phyloP scores from a whole-genome alignment of 2,113 vertebrate species.

The Urocitellus parryii region DNA sequence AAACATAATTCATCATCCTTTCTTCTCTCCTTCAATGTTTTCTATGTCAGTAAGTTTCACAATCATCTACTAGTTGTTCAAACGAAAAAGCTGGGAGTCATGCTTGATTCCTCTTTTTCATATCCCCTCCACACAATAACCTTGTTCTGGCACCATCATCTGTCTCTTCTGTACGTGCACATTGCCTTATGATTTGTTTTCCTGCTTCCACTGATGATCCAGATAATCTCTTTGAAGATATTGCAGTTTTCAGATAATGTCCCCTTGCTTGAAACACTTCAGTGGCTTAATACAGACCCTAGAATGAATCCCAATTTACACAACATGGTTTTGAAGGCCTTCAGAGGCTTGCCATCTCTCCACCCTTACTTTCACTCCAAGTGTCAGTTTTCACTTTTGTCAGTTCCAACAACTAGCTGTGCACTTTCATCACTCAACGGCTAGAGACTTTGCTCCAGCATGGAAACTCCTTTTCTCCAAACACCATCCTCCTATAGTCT shows the following conservation, averaged over 20 bases:
- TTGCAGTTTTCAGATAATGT: neutral
- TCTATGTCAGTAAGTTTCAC: neutral
- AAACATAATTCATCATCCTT: neutral
- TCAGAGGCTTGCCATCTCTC: neutral
- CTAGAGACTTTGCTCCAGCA: neutral
- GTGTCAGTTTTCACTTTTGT: neutral
- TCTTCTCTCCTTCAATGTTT: neutral
- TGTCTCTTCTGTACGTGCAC: neutral
- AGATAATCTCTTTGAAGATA: neutral
- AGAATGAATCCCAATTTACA: neutral
- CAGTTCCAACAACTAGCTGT: neutral
- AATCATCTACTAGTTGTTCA: neutral
- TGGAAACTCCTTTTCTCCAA: neutral
- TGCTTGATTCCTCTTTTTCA: neutral
- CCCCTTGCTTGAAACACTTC: neutral
- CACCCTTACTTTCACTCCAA: neutral
- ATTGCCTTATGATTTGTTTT: neutral
- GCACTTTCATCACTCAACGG: neutral
- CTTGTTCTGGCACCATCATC: neutral
- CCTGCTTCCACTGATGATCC: neutral
- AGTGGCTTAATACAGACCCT: neutral
- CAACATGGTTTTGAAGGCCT: neutral
- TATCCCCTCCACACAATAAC: neutral
- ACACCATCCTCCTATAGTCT: constrained; percentile 40
- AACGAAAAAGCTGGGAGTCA: neutral